Evolutionary conservation across 2,888 invertebrate species (phyloP).

Genomic region (Sepiola atlantica): DNA sequence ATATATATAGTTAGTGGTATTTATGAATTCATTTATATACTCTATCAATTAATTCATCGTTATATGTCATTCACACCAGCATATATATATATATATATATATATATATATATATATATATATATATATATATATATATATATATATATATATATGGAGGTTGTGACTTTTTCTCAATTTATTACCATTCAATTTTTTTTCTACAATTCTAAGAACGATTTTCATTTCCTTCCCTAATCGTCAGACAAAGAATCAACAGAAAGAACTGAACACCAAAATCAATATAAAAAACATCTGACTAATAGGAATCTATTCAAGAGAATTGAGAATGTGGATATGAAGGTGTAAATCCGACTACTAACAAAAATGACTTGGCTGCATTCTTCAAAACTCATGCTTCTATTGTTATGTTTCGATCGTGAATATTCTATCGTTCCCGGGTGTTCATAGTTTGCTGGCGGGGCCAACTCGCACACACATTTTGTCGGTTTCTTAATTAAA

Average conservation of each 20-base stretch:
- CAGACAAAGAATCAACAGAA: neutral
- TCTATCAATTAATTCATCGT: too few species aligned
- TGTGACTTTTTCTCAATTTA: too few species aligned
- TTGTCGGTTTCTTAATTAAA: neutral
- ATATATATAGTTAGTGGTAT: too few species aligned
- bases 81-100: too few species aligned
- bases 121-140: too few species aligned
- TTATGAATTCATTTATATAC: too few species aligned
- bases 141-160: neutral
- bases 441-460: neutral
- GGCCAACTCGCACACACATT: neutral
- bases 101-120: too few species aligned
- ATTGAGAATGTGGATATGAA: neutral
- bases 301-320: neutral
- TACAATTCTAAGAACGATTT: neutral
- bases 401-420: neutral
- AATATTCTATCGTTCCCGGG: neutral
- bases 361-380: neutral
- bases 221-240: neutral
- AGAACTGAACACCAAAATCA: constrained; percentile 15
- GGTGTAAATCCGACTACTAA: neutral
- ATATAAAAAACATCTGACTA: neutral
- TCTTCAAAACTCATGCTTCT: neutral
- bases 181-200: neutral
- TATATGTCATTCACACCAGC: too few species aligned